Base-by-base conservation (phyloP, 2,113 vertebrate genomes). In the Gulo gulo region DNA sequence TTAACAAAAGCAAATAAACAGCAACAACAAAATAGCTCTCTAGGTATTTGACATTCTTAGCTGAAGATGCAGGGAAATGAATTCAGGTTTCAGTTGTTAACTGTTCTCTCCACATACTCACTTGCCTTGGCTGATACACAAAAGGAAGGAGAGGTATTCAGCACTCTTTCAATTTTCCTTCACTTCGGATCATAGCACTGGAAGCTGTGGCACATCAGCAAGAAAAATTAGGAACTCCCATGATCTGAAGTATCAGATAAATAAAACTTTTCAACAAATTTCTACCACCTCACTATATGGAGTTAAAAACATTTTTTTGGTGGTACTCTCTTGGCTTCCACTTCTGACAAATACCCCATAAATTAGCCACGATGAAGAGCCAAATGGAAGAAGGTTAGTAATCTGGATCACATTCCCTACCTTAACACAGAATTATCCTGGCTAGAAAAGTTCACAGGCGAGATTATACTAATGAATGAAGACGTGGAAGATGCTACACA, bases 1-100 rank as follows among this genome's bases (percentile, higher is more conserved):
- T 91, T 81, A 87, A 91, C n/a, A 90, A 95, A 57, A 92, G 6
- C 23, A 88, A 94, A 50, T 67, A 93, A 71, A n/a, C 9, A 82
- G 26, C 16, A 42, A 73, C 10, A 83, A 29, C 18, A 63, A 93
- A 86, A 55, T 29, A 39, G 13, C 14, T 94, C 18, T 80, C 39
- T 23, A 23, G 83, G 85, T 86, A n/a, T 26, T 65, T 0, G 0
- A 31, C 34, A 50, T 69, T 59, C 14, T 39, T 29, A 39, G 39
- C 39, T 57, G 26, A 94, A 21, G 45, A 50, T 0, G 0, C 9
- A 83, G 57, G 61, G 24, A 50, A 69, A 69, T 34, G 21, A 80
- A 82, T 57, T 55, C 13, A 23, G 61, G 14, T 24, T 71, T 88
- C 23, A 2, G 24, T 15, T 73, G 61, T 50, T 47, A 55, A 69